Evolutionary conservation across 2,888 invertebrate species (phyloP), one percentile per base, ranked within the genome.

Genomic region (Dryobota labecula): DNA sequence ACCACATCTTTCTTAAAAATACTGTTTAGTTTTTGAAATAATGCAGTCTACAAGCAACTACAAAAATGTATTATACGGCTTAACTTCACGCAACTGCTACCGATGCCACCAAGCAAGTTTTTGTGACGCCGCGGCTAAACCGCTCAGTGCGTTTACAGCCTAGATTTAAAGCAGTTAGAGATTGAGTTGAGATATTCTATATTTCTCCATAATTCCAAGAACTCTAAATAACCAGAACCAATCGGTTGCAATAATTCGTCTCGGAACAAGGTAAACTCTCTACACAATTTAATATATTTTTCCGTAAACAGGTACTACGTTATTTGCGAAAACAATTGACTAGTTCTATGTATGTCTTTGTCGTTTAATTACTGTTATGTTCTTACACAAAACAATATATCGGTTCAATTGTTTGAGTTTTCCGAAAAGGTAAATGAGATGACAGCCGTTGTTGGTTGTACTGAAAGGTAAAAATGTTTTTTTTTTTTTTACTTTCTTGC

Each of bases 141-240:
- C 49, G 49, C 49, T 30, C 9, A 77, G 78, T 73, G 71, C 71
- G 49, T 57, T 30, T 11, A 20, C 30, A 57, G 56, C 71, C 78
- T 49, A 77, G 71, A 70, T 77, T 70, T 20, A 2, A 57, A 49
- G 24, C 47, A 24, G 43, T 57, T 70, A 43, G 27, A 70, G 49
- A 70, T 73, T 49, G 36, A 77, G 56, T 73, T 49, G 36, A 77
- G 56, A 49, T 73, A 77, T 56, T 56, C 27, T 41, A 45, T 53
- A 67, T 72, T 78, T 54, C 54, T 72, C 53, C 47, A 60, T 38
- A 49, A 66, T 66, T 75, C 68, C 20, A 18, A 45, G 61, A 77
- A 79, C n/a, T 75, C 15, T 41, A 41, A 67, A 73, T 75, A 62
- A 47, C 51, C 41, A 80, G 57, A 80, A 80, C 51, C 24, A 68